phyloP scores from a whole-genome alignment of 2,888 invertebrate genomes.

The Drosophila anomalata region DNA sequence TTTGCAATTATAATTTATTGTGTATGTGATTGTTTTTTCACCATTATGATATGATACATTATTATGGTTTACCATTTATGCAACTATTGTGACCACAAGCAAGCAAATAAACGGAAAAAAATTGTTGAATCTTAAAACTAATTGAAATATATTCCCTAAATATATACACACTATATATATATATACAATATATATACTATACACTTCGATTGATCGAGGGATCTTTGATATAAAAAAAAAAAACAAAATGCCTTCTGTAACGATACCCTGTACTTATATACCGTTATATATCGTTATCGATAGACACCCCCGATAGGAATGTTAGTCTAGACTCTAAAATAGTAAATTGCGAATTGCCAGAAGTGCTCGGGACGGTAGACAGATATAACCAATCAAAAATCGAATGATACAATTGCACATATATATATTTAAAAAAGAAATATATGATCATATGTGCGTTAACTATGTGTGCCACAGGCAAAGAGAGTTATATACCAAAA shows the following conservation, averaged over 20 bases:
- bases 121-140: slow-evolving; percentile 59
- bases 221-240: slow-evolving; percentile 42
- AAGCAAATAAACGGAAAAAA: slow-evolving; percentile 54
- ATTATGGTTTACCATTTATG: slow-evolving; percentile 25
- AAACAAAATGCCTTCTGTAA: slow-evolving; percentile 55
- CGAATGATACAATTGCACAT: background rate
- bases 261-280: slow-evolving; percentile 28
- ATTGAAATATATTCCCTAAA: slow-evolving; percentile 12
- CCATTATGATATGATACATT: slow-evolving; percentile 42
- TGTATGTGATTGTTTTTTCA: slow-evolving; percentile 44
- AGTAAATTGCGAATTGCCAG: slow-evolving; percentile 23
- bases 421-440: background rate
- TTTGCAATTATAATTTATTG: slow-evolving; percentile 65
- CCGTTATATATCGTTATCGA: slow-evolving; percentile 17
- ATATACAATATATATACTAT: slow-evolving; percentile 9
- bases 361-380: background rate
- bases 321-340: slow-evolving; percentile 29
- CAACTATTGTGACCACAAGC: slow-evolving; percentile 53
- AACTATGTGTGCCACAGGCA: slow-evolving; percentile 17
- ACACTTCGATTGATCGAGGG: slow-evolving; percentile 12
- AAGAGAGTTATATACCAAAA: slow-evolving; percentile 9
- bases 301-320: slow-evolving; percentile 5
- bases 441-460: background rate
- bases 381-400: slow-evolving; percentile 23
- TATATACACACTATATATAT: slow-evolving; percentile 25